Evolutionary conservation across 2,797 vertebrate species (phyloP).

Genomic region (Arnoldichthys spilopterus): DNA sequence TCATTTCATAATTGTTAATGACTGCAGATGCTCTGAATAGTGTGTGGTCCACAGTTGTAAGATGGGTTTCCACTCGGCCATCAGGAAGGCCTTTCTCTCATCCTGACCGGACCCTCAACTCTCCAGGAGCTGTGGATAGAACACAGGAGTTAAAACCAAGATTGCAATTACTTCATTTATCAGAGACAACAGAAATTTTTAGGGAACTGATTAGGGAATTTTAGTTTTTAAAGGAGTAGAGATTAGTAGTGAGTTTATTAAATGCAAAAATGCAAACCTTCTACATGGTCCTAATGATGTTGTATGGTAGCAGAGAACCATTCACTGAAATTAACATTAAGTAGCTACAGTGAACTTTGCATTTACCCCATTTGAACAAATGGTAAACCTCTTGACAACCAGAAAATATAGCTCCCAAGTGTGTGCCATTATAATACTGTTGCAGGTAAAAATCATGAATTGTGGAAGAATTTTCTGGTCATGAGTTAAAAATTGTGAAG

Average conservation of each 20-base stretch:
- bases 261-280: slow-evolving; percentile 10
- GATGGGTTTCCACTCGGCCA: slow-evolving; percentile 69
- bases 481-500: not conserved
- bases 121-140: slow-evolving; percentile 84
- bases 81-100: slow-evolving; percentile 50
- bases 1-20: slow-evolving; percentile 82
- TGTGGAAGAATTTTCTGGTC: not conserved
- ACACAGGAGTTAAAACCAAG: not conserved
- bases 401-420: no score
- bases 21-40: slow-evolving; percentile 58
- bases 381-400: no score
- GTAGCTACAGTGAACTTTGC: not conserved
- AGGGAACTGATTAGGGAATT: slow-evolving; percentile 30
- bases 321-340: slow-evolving; percentile 22
- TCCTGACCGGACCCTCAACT: slow-evolving; percentile 83
- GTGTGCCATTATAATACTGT: not conserved
- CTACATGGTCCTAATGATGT: not conserved
- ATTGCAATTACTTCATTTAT: not conserved
- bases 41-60: slow-evolving; percentile 68
- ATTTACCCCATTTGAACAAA: not conserved
- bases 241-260: not conserved
- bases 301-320: not conserved
- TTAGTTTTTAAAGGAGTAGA: slow-evolving; percentile 15
- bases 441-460: no score
- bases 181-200: slow-evolving; percentile 16